These are phyloP conservation scores for Hirudinaria manillensis DNA, from an alignment of 2,888 invertebrate species.

Conservation along the genomic window DNA sequence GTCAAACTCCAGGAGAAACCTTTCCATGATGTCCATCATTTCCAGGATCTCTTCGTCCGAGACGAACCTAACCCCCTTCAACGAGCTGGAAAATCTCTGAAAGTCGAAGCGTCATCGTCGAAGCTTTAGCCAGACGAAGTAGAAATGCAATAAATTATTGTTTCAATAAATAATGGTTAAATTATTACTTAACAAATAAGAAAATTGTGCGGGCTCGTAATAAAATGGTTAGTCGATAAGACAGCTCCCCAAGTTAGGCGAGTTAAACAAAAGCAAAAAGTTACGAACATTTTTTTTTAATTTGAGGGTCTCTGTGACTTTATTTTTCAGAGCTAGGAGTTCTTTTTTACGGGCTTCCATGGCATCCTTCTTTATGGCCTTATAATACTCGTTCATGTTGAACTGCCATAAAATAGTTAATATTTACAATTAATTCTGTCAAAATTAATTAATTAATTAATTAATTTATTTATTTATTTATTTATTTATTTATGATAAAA, in stretches of 20 bases:
- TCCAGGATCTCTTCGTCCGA: slow-evolving; percentile 45
- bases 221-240: no score
- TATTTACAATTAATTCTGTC: background rate
- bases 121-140: background rate
- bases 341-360: slow-evolving; percentile 51
- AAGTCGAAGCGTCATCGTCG: background rate
- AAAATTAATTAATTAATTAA: no score
- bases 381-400: slow-evolving; percentile 6
- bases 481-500: no score
- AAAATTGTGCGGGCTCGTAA: no score
- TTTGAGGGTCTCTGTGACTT: slow-evolving; percentile 19
- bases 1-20: background rate
- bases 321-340: slow-evolving; percentile 44
- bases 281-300: background rate
- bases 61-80: slow-evolving; percentile 47
- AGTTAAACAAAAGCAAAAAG: background rate
- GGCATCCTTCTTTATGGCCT: slow-evolving; percentile 39
- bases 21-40: slow-evolving; percentile 3
- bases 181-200: no score
- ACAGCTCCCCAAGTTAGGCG: no score
- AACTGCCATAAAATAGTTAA: background rate
- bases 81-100: background rate
- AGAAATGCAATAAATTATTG: no score
- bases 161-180: no score
- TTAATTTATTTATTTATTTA: no score